phyloP scores from a whole-genome alignment of 2,797 vertebrate species.

The Odontamblyopus rebecca region DNA sequence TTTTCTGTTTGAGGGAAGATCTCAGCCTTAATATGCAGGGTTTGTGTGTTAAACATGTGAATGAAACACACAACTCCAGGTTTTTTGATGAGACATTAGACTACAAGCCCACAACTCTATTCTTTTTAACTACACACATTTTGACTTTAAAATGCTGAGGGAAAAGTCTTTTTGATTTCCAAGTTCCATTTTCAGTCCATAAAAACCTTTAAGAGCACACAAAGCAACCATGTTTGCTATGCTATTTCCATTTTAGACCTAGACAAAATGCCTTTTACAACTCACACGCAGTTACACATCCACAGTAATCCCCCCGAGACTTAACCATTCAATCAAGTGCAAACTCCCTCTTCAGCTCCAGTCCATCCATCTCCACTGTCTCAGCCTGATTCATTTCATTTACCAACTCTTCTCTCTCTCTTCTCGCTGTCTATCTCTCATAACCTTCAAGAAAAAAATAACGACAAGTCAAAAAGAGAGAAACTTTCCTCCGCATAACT shows the following conservation, averaged over 20 bases:
- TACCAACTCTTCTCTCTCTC: conserved; percentile 18
- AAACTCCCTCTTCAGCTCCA: conserved; percentile 9
- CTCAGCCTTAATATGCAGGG: no score
- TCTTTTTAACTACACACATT: no score
- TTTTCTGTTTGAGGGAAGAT: no score
- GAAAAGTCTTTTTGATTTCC: no score
- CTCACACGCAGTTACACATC: neutral
- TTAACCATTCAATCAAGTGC: conserved; percentile 2
- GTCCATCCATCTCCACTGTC: conserved; percentile 13
- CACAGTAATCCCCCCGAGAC: neutral
- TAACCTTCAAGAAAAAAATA: neutral
- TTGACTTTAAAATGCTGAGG: no score
- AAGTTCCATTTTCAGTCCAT: no score
- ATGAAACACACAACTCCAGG: no score
- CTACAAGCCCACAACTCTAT: no score
- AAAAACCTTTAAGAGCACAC: neutral
- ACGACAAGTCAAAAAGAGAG: conserved; percentile 6
- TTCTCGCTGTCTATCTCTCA: conserved; percentile 6
- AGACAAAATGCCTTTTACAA: neutral
- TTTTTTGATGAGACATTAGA: no score
- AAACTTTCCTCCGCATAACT: conserved; percentile 18
- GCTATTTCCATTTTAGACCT: neutral
- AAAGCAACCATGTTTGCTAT: neutral
- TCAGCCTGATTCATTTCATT: conserved; percentile 19
- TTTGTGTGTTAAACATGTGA: no score